These are phyloP conservation scores for Chiroxiphia lanceolata DNA, from an alignment of 2,797 vertebrate genomes.

Conservation along the genomic window DNA sequence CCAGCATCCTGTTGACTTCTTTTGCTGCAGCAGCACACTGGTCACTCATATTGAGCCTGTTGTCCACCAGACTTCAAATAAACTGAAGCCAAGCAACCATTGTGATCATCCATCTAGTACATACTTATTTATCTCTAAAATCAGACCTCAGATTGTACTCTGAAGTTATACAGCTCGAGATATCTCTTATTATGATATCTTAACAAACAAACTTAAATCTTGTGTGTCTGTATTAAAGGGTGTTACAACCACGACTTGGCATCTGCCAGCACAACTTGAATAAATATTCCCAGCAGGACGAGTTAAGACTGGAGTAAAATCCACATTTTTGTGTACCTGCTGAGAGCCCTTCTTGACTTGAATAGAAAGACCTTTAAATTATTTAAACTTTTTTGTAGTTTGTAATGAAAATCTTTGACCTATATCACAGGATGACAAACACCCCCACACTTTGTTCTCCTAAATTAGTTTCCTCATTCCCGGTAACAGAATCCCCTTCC, in stretches of 20 bases:
- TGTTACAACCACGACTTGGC: background rate
- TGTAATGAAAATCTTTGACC: background rate
- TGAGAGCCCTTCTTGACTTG: background rate
- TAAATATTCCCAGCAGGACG: background rate
- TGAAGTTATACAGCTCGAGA: background rate
- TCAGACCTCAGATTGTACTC: background rate
- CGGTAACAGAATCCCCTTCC: background rate
- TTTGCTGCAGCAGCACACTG: background rate
- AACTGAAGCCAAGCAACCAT: background rate
- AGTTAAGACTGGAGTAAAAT: conserved; percentile 2
- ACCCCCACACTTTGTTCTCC: background rate
- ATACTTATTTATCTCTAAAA: background rate
- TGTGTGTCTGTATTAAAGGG: background rate
- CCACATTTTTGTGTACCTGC: background rate
- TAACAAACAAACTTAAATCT: background rate
- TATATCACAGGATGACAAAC: background rate
- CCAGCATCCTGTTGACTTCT: background rate
- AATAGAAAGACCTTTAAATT: background rate
- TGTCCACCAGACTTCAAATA: background rate
- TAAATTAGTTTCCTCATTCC: background rate
- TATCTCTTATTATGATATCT: background rate
- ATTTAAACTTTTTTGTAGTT: background rate
- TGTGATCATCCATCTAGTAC: background rate
- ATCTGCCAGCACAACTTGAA: background rate
- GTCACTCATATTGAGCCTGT: background rate